phyloP scores from a whole-genome alignment of 2,113 vertebrate species.

The Sclerurus mexicanus region DNA sequence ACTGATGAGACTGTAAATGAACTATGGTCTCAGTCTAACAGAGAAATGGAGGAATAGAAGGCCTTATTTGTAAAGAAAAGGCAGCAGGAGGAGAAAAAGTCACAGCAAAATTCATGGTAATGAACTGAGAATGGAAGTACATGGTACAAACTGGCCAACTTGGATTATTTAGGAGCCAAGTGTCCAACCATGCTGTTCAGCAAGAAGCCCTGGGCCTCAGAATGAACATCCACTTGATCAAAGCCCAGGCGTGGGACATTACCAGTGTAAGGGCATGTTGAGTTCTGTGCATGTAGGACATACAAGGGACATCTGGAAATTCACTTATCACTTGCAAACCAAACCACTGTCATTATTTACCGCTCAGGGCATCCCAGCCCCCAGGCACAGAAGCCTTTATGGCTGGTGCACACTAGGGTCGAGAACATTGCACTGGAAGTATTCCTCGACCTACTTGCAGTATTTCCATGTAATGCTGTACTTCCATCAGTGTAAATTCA shows the following conservation, averaged over 20 bases:
- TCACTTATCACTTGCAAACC: not conserved
- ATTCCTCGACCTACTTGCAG: not conserved
- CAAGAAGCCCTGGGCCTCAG: not conserved
- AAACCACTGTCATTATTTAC: not conserved
- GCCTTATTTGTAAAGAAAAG: not conserved
- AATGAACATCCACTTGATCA: not conserved
- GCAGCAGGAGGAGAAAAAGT: not conserved
- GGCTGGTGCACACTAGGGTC: not conserved
- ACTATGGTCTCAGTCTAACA: not conserved
- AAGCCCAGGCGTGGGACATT: not conserved
- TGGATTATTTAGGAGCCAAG: not conserved
- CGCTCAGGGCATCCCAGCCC: not conserved
- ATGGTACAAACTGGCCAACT: not conserved
- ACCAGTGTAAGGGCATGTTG: not conserved
- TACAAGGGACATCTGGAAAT: not conserved
- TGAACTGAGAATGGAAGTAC: not conserved
- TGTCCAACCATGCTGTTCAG: not conserved
- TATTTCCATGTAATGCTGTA: no score
- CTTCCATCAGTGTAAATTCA: not conserved
- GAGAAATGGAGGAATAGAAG: not conserved
- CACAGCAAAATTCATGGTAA: not conserved
- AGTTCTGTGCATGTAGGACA: not conserved
- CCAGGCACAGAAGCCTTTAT: not conserved
- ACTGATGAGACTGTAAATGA: not conserved
- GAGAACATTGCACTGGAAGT: not conserved